Percentiles rank a stretch among this genome's conserved stretches.
phyloP scores from a whole-genome alignment of 2,888 invertebrate genomes.

The Pimpla rufipes region DNA sequence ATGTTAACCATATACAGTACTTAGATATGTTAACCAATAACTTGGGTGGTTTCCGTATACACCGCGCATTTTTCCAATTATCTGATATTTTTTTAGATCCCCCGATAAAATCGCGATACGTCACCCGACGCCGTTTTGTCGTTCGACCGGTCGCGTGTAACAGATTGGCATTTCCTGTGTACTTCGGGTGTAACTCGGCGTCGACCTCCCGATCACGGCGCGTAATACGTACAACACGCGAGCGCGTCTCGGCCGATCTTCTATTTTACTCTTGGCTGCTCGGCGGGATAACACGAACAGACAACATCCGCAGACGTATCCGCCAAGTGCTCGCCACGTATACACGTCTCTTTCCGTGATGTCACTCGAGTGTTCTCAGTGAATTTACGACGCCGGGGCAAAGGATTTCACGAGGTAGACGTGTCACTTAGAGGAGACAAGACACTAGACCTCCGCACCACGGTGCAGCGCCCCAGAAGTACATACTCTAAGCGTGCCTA shows the following conservation, averaged over 20 bases:
- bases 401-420: conserved; percentile 48
- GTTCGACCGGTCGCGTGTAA: background rate
- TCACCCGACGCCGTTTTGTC: background rate
- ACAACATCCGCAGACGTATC: conserved; percentile 35
- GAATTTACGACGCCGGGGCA: conserved; percentile 43
- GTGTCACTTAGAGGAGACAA: conserved; percentile 46
- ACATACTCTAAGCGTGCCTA: background rate
- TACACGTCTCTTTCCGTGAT: conserved; percentile 22
- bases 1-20: no score
- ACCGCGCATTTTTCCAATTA: conserved; percentile 30
- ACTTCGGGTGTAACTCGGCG: background rate
- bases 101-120: conserved; percentile 2
- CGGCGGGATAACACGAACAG: conserved; percentile 38
- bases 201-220: background rate
- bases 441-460: background rate
- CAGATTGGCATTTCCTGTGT: conserved; percentile 7
- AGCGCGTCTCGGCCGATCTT: conserved; percentile 12
- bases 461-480: background rate
- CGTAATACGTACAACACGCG: background rate
- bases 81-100: conserved; percentile 24
- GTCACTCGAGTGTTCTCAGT: conserved; percentile 36
- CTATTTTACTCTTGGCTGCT: conserved; percentile 17
- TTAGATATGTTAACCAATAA: no score
- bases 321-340: conserved; percentile 31
- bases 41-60: no score